Evolutionary conservation across 2,113 vertebrate species (phyloP), one percentile per base, ranked within the genome.

Genomic region (Psilopsiagon aurifrons): DNA sequence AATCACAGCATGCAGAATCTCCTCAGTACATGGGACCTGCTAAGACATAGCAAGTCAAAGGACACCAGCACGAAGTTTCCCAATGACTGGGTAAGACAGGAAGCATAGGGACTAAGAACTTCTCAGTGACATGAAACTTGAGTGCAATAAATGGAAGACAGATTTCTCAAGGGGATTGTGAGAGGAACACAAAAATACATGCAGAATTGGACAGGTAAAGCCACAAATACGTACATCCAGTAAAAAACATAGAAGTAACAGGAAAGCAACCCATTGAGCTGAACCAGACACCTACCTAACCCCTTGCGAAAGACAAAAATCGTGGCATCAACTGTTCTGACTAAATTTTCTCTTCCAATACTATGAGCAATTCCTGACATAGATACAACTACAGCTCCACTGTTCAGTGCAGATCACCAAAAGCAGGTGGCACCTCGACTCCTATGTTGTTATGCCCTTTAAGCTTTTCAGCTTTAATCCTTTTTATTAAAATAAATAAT

Each of bases 91-190:
- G 19, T 52, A 55, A 29, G 18, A 51, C 0, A 22, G 22, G 22
- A 91, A 86, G 54, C n/a, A 27, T 0, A 85, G 24, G 8, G 27
- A 74, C 18, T 31, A 49, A 69, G 62, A 88, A 54, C 17, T 43
- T 73, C n/a, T n/a, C 57, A 73, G 29, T 1, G 0, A 83, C 41
- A 13, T 37, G 41, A 88, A 87, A 69, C 17, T 25, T 11, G 5
- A 90, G n/a, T 25, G 10, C 41, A 54, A 49, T 29, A 83, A 79
- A 55, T 5, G 10, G 39, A 76, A 85, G 27, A 24, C 57, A 54
- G 25, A 51, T 46, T 85, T 35, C 57, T 76, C 10, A 43, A 6
- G 3, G 9, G 7, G 19, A 39, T 0, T 0, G 3, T 9, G 41
- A 76, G 76, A 83, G 17, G 12, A 57, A 59, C 25, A 37, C 22